phyloP scores from a whole-genome alignment of 2,113 vertebrate species.

The Calypte anna region DNA sequence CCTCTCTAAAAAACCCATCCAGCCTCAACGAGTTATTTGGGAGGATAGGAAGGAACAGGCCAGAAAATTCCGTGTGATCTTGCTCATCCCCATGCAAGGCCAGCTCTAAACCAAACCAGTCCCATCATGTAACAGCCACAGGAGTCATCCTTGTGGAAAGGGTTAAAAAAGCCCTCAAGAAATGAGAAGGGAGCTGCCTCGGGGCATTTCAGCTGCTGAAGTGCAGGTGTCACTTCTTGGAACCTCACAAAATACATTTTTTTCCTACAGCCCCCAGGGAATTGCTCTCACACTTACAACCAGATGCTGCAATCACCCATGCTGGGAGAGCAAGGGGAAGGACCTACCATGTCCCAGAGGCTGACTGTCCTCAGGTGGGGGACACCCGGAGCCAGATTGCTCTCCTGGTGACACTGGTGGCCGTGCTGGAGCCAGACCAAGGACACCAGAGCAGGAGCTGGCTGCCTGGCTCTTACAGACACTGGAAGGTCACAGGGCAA shows the following conservation, averaged over 20 bases:
- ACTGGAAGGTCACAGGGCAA: background rate
- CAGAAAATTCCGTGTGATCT: background rate
- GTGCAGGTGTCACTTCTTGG: slow-evolving; percentile 58
- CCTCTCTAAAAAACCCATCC: background rate
- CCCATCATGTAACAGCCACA: background rate
- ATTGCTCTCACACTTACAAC: slow-evolving; percentile 64
- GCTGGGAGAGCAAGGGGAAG: fast-evolving
- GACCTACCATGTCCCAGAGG: background rate
- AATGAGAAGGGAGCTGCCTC: background rate
- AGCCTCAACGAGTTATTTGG: background rate
- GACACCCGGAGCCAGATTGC: fast-evolving
- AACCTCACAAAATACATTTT: background rate
- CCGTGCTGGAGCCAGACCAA: background rate
- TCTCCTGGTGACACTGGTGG: background rate
- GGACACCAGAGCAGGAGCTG: background rate
- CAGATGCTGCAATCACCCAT: slow-evolving; percentile 6
- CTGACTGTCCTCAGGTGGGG: background rate
- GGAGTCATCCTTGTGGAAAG: background rate
- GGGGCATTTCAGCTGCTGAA: slow-evolving; percentile 38
- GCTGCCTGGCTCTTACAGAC: background rate
- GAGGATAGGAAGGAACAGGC: background rate
- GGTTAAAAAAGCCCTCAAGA: slow-evolving; percentile 31
- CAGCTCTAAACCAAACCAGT: background rate
- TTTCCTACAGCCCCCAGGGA: slow-evolving; percentile 41
- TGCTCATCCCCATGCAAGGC: background rate